A percentile compares a stretch with the other conserved stretches of the same genome.
Conservation (phyloP, 2,888 invertebrate genomes). For the Perizoma affinitatum region DNA sequence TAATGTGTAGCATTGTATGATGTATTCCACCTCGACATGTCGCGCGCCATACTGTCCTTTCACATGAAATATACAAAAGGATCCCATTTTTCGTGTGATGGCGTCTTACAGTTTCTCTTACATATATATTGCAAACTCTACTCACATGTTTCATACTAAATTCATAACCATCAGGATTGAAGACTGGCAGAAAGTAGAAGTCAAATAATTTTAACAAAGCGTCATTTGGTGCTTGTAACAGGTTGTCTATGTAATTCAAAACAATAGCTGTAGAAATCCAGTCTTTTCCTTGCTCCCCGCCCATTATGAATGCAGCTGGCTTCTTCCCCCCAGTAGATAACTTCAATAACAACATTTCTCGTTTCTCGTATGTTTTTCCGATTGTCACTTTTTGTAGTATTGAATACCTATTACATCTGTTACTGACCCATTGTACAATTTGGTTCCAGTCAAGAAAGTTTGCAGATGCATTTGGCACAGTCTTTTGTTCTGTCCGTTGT, state of each 20-base stretch:
- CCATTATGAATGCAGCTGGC: conserved; percentile 62
- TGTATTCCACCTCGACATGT: too few species aligned
- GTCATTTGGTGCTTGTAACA: conserved; percentile 45
- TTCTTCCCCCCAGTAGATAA: conserved; percentile 49
- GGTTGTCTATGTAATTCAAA: conserved; percentile 52
- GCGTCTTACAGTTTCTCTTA: too few species aligned
- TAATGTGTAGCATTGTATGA: too few species aligned
- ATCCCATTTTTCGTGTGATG: too few species aligned
- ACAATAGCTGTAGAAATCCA: conserved; percentile 66
- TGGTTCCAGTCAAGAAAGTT: conserved; percentile 49
- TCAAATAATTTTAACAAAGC: conserved; percentile 52
- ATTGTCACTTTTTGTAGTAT: conserved; percentile 53
- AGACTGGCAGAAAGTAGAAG: conserved; percentile 66
- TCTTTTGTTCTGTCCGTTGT: background rate
- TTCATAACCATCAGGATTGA: conserved; percentile 76
- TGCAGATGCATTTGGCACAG: conserved; percentile 27
- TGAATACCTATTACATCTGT: conserved; percentile 41
- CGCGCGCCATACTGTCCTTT: too few species aligned
- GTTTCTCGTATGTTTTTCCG: conserved; percentile 59
- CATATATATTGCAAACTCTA: background rate
- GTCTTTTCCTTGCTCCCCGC: conserved; percentile 70
- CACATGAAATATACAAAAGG: too few species aligned
- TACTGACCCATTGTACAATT: conserved; percentile 51
- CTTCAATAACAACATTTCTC: conserved; percentile 61
- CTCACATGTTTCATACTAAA: conserved; percentile 59